Base-by-base conservation (phyloP, 2,888 invertebrate genomes). In the Acronicta aceris region DNA sequence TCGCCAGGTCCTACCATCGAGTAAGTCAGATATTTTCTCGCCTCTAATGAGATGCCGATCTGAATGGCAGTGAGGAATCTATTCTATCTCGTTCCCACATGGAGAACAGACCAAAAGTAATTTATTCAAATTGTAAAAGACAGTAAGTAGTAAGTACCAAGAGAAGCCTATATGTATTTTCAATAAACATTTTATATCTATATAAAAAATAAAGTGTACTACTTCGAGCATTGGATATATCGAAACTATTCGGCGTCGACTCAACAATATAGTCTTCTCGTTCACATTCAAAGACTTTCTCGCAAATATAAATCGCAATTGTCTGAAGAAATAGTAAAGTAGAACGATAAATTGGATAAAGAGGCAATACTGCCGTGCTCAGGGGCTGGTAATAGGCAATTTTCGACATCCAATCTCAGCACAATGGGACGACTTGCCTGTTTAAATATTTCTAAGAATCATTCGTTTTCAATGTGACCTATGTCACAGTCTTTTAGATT, bases 331-430 rank as follows among this genome's bases (percentile, higher is more conserved):
- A 90, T 89, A 89, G 88, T 89, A 84, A 85, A 91, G 88, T 83
- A 86, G 85, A 85, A 87, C 84, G 79, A 89, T 91, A 91, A 93
- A 93, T 93, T 91, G 91, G 88, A 92, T 92, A 88, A 90, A 89
- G 89, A 85, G 85, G 92, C 90, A 90, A 92, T 92, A 91, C 89
- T 85, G 88, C 84, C 83, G 84, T 83, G 82, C 88, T 88, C 89
- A 84, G 82, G 81, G 87, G 77, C 79, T 82, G 82, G 89, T 93
- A 93, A 93, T 93, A 92, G 92, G 86, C 93, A 91, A 94, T 94
- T 91, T 89, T 91, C 90, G 90, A 90, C 91, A 89, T 92, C 87
- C 91, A 89, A 91, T 91, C 88, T 84, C 71, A 69, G 83, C 84
- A 79, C 80, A 89, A 89, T 89, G 85, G 85, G 82, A 85, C 71